Evolutionary conservation across 30 jellyfish, hydroid and myxozoan genomes (phyloP).

Genomic region (Pelagia noctiluca): DNA sequence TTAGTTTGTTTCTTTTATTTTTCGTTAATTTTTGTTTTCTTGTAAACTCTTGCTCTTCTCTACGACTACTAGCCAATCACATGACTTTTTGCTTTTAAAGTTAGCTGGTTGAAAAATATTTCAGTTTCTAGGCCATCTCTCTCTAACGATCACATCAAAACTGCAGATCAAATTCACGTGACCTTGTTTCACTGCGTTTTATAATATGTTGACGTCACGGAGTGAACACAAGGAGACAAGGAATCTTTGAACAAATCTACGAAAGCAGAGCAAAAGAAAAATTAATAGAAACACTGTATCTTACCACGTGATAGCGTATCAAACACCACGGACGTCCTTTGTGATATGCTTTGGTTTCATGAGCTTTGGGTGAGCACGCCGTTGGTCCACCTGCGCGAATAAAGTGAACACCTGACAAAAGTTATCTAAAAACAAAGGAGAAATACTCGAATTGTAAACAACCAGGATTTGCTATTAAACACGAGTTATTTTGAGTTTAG

Average conservation of each 20-base stretch:
- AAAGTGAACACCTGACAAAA: slow-evolving; percentile 56
- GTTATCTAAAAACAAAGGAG: neutral
- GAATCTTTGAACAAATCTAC: neutral
- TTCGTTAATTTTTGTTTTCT: too few relatives aligned
- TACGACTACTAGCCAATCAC: too few relatives aligned
- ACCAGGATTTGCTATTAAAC: neutral
- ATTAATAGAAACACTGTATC: too few relatives aligned
- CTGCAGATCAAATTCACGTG: too few relatives aligned
- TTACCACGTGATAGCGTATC: too few relatives aligned
- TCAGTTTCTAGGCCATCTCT: too few relatives aligned
- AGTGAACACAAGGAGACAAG: neutral
- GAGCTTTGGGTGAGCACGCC: slow-evolving; percentile 70
- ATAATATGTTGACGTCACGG: neutral
- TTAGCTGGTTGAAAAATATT: too few relatives aligned
- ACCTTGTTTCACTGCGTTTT: too few relatives aligned
- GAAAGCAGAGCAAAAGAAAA: neutral
- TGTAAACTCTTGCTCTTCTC: too few relatives aligned
- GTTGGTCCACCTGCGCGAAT: slow-evolving; percentile 62
- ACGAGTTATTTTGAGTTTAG: neutral
- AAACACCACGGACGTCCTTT: neutral
- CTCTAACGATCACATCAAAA: too few relatives aligned
- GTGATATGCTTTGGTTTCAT: neutral
- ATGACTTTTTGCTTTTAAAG: too few relatives aligned
- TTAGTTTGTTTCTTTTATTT: too few relatives aligned
- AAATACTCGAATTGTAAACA: neutral